These are phyloP conservation scores for Euproctis similis DNA, from an alignment of 2,888 invertebrate genomes.

Conservation along the genomic window DNA sequence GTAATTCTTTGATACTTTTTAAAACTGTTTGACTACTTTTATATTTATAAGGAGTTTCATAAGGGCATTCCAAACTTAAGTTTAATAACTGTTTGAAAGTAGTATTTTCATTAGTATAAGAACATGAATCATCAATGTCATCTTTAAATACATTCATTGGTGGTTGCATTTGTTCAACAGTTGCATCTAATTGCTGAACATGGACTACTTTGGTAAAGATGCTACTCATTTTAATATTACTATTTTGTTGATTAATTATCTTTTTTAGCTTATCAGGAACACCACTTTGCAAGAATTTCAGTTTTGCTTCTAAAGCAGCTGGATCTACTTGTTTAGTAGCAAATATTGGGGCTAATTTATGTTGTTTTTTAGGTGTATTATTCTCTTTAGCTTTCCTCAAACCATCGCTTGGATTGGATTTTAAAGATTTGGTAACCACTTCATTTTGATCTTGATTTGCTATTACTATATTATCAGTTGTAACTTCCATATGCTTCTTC, in stretches of 20 bases:
- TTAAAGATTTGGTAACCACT: conserved; percentile 1
- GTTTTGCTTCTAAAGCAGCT: conserved; percentile 77
- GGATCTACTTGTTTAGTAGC: conserved; percentile 76
- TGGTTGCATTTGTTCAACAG: not conserved
- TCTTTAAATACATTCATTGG: conserved; percentile 1
- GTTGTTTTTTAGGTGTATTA: conserved; percentile 15
- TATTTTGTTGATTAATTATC: conserved; percentile 65
- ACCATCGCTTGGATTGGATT: conserved; percentile 10
- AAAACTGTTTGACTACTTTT: conserved; percentile 39
- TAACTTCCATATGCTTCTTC: conserved; percentile 27
- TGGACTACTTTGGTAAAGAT: conserved; percentile 80
- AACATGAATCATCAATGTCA: conserved; percentile 7
- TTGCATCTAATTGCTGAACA: conserved; percentile 67
- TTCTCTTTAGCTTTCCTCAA: conserved; percentile 11
- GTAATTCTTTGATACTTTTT: conserved; percentile 71
- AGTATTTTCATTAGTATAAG: conserved; percentile 10
- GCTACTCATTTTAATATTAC: conserved; percentile 45
- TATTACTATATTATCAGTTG: conserved; percentile 1
- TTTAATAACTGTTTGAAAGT: conserved; percentile 30
- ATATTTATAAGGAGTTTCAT: conserved; percentile 2
- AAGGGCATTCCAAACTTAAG: conserved; percentile 7
- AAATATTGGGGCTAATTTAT: conserved; percentile 84
- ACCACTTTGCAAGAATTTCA: conserved; percentile 83
- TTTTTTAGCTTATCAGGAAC: conserved; percentile 79
- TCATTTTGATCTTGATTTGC: conserved; percentile 2